Evolutionary conservation across 2,113 vertebrate genomes (phyloP).

Genomic region (Entosphenus tridentatus): DNA sequence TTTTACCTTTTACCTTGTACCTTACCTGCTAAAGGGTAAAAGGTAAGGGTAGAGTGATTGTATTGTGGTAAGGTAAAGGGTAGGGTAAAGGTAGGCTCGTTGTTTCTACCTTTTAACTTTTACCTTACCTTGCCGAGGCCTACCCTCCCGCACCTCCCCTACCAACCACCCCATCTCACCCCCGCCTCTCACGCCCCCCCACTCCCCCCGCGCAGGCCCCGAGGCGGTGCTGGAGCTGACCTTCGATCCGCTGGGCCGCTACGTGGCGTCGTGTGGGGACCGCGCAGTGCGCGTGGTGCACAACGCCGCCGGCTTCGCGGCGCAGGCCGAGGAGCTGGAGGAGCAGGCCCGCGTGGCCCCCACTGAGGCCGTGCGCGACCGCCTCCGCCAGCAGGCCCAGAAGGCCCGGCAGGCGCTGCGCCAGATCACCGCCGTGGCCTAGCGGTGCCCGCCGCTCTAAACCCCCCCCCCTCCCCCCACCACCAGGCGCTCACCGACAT

Average conservation of each 20-base stretch:
- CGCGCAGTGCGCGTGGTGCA: conserved; percentile 48
- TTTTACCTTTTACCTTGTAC: too few relatives aligned
- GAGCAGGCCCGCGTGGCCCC: conserved; percentile 40
- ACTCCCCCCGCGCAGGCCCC: not conserved
- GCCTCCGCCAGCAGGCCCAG: conserved; percentile 53
- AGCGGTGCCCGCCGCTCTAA: conserved; percentile 58
- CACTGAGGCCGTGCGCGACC: conserved; percentile 42
- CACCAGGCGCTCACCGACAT: conserved; percentile 17
- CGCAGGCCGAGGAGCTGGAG: conserved; percentile 52
- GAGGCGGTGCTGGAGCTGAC: conserved; percentile 30
- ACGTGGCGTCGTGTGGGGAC: conserved; percentile 55
- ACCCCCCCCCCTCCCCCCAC: conserved; percentile 61
- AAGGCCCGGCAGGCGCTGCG: conserved; percentile 36
- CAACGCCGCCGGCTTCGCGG: conserved; percentile 49
- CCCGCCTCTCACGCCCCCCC: not conserved
- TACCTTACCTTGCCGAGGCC: too few relatives aligned
- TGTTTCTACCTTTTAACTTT: too few relatives aligned
- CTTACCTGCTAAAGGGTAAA: too few relatives aligned
- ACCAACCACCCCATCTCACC: not conserved
- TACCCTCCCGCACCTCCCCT: not conserved
- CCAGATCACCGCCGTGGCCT: conserved; percentile 41
- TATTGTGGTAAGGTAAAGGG: too few relatives aligned
- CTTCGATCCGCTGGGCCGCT: conserved; percentile 51
- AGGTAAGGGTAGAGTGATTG: too few relatives aligned
- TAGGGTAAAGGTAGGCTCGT: too few relatives aligned